A percentile compares a stretch with the other conserved stretches of the same genome.
Conservation (phyloP, 1,140 invertebrate genomes). For the Caenorhabditis brenneri region DNA sequence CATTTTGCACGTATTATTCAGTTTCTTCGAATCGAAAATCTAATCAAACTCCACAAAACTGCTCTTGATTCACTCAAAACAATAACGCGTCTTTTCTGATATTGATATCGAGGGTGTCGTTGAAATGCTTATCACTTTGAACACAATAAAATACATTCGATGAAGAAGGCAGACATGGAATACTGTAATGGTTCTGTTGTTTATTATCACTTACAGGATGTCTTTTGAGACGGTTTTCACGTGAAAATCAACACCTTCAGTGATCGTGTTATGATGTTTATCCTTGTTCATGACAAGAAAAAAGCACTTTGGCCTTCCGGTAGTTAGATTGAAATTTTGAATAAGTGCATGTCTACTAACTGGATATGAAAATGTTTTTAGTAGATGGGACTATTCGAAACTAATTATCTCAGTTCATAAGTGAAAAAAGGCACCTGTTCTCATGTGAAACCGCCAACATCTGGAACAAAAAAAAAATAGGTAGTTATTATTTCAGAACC, state of each 20-base stretch:
- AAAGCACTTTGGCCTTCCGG: neutral
- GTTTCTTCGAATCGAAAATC: neutral
- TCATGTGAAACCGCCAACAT: no score
- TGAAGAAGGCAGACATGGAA: no score
- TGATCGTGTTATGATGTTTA: neutral
- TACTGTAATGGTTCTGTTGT: slow-evolving; percentile 10
- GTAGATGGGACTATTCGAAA: no score
- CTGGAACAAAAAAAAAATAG: no score
- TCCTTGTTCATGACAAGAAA: neutral
- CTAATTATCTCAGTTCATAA: no score
- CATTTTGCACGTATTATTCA: neutral
- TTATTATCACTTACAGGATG: neutral
- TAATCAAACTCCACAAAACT: slow-evolving; percentile 1
- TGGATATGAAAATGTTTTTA: neutral
- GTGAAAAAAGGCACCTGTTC: no score
- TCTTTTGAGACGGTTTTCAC: neutral
- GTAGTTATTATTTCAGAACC: no score
- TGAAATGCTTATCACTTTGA: slow-evolving; percentile 14
- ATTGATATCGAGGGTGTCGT: neutral
- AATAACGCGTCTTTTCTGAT: slow-evolving; percentile 10
- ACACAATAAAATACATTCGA: neutral
- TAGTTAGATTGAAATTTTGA: neutral
- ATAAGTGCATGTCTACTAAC: neutral
- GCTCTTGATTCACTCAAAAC: neutral
- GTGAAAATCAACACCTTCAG: neutral